Base-by-base conservation (phyloP, 2,797 vertebrate genomes). In the Melanotaenia nigrans region DNA sequence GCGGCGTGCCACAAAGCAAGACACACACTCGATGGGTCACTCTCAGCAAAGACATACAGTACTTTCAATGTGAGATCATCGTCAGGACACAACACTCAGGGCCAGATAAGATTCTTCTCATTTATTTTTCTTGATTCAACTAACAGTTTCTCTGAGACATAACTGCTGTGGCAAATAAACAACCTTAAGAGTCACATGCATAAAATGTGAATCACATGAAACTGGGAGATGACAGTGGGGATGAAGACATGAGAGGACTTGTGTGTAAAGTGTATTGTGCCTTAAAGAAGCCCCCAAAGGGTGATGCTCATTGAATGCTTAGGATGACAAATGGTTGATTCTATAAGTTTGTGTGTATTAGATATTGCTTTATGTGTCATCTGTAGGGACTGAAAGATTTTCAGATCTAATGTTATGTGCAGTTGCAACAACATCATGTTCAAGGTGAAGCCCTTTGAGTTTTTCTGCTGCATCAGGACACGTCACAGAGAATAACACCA, bases 111-210 rank as follows among this genome's bases (percentile, higher is more conserved):
- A 16, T 85, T 83, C 49, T 87, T 90, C 67, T 88, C 74, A 87
- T 77, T 84, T 93, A 93, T 94, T 95, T 89, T 69, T 90, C 87
- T 93, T 88, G 79, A 90, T 91, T 92, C 83, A 87, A 87, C 90
- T 93, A 92, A 91, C 90, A 86, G 87, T 87, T 90, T 87, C 89
- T 92, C 85, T 91, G 91, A 94, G 91, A 94, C 92, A 92, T 83
- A 90, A 83, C 67, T 78, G 87, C 85, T 82, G 89, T 91, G 90
- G 87, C 91, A 92, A 93, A 93, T 88, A 85, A 93, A 94, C 87
- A 93, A 92, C 90, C 86, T 86, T 94, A 90, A 92, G 87, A 93
- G 88, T 93, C 90, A 93, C 94, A 95, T 95, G 94, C 94, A 95
- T 91, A 92, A 91, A 92, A 88, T 91, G 87, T 86, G 85, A 89